Conservation (phyloP, 2,113 vertebrate species). For the Pterocles orientalis region DNA sequence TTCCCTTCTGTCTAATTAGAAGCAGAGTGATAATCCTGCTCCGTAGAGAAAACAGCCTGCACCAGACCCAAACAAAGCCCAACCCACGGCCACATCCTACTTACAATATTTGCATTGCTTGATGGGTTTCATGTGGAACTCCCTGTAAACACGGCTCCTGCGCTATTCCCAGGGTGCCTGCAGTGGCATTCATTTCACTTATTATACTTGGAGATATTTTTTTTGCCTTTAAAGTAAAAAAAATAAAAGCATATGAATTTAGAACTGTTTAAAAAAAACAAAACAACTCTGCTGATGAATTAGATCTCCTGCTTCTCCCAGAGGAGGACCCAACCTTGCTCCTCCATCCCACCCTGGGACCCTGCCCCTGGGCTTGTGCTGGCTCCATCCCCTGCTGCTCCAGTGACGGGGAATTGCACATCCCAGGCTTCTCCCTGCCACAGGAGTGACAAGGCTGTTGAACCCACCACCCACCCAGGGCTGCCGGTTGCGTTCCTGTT, state of each 20-base stretch:
- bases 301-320: neutral
- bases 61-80: neutral
- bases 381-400: neutral
- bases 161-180: neutral
- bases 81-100: neutral
- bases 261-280: neutral
- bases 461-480: neutral
- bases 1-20: neutral
- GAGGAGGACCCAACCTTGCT: neutral
- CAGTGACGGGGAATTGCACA: neutral
- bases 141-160: neutral
- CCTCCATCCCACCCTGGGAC: neutral
- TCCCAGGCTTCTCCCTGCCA: neutral
- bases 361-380: neutral
- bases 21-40: neutral
- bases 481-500: neutral
- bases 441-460: neutral
- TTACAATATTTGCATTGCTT: neutral
- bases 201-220: neutral
- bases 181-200: neutral
- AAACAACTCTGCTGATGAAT: neutral
- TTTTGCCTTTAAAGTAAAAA: neutral
- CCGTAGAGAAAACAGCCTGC: neutral
- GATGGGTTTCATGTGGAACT: neutral
- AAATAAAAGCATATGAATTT: neutral